phyloP scores from a whole-genome alignment of 2,888 invertebrate species.

The Cheilosia scutellata region DNA sequence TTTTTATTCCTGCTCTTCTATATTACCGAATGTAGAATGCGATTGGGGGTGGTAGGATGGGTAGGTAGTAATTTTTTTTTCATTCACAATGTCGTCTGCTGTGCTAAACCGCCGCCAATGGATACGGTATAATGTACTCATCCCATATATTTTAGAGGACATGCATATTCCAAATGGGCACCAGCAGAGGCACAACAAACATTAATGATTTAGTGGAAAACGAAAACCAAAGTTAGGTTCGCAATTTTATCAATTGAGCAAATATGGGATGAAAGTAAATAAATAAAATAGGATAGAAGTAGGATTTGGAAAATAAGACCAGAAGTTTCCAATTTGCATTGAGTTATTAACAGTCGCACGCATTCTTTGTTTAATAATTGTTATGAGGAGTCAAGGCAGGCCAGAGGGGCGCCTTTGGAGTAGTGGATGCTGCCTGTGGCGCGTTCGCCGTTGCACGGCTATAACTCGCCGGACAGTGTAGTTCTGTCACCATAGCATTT shows the following conservation, averaged over 20 bases:
- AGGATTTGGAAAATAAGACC: no score
- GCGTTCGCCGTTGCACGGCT: no score
- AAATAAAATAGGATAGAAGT: background rate
- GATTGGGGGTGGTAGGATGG: slow-evolving; percentile 62
- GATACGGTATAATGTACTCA: background rate
- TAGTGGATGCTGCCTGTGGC: no score
- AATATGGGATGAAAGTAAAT: background rate
- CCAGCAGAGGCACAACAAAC: slow-evolving; percentile 11
- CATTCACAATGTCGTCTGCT: slow-evolving; percentile 63
- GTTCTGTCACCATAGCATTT: no score
- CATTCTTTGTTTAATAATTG: no score
- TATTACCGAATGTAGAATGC: slow-evolving; percentile 25
- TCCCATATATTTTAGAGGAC: background rate
- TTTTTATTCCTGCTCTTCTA: slow-evolving; percentile 26
- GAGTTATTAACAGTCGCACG: no score
- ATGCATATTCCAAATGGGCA: background rate
- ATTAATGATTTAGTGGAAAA: background rate
- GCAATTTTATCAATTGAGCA: background rate
- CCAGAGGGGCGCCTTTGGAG: no score
- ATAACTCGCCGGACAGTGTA: no score
- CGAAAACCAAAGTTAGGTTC: background rate
- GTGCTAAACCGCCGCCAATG: slow-evolving; percentile 36
- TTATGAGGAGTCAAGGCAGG: no score
- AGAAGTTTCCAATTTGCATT: no score
- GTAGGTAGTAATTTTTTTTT: slow-evolving; percentile 60